Conservation (phyloP, 2,113 vertebrate genomes). For the Pangasianodon gigas region DNA sequence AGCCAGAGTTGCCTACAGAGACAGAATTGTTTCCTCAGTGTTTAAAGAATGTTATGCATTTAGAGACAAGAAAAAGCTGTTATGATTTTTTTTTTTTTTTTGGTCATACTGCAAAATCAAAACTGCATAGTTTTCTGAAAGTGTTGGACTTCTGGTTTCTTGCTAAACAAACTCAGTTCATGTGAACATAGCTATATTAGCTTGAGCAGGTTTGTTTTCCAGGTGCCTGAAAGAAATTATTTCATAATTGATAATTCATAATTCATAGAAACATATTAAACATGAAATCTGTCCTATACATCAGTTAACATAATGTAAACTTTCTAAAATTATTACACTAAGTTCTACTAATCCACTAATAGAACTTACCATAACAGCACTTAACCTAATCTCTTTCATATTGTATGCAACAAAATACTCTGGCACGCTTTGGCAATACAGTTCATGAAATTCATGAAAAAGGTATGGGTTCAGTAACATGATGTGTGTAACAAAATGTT, state of each 20-base stretch:
- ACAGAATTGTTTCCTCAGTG: neutral
- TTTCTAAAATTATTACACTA: neutral
- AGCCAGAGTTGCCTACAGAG: neutral
- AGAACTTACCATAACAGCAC: neutral
- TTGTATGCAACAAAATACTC: neutral
- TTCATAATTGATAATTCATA: neutral
- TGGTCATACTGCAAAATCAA: neutral
- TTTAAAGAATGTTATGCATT: neutral
- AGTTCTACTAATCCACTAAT: neutral
- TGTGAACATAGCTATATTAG: neutral
- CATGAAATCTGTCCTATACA: neutral
- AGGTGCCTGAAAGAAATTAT: neutral
- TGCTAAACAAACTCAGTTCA: neutral
- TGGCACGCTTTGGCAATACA: neutral
- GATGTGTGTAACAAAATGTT: neutral
- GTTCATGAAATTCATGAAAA: neutral
- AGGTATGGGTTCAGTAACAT: neutral
- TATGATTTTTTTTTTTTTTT: neutral
- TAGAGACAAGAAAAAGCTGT: neutral
- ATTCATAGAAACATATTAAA: neutral
- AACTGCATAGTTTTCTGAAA: neutral
- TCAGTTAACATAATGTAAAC: neutral
- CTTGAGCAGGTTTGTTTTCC: neutral
- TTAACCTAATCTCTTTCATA: neutral
- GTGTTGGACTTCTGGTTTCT: neutral